Base-by-base conservation (phyloP, 2,113 vertebrate species). In the Aphyosemion australe region DNA sequence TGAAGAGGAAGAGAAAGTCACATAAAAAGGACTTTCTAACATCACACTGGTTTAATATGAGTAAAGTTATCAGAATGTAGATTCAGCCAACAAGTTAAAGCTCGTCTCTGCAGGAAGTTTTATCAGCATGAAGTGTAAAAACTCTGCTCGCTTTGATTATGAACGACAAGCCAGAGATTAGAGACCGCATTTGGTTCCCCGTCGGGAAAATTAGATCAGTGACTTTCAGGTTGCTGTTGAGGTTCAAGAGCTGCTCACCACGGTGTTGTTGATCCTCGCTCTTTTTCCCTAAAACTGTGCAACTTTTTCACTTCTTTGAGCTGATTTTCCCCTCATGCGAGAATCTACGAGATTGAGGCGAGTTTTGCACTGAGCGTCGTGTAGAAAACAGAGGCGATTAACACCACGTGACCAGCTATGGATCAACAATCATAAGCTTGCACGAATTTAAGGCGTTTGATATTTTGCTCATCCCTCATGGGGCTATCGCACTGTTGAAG, bases 151-250 rank as follows among this genome's bases (percentile, higher is more conserved):
- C 26, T 26, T 2, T 26, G 26, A 26, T 72, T 70, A 84, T 2
- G 4, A 26, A 32, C 76, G 63, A 64, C 83, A 85, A 87, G 69
- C 78, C 76, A 61, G n/a, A 84, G 80, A 88, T 90, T 82, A 87
- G 76, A 71, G 68, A 63, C 47, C 71, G 70, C 69, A 85, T 84
- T 65, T 82, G 64, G 68, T 83, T 88, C 37, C 63, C 61, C 3
- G 54, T 59, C 64, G 84, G 69, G 73, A 83, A 87, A 85, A 90
- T 90, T 77, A 83, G 61, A 91, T 89, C 80, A 81, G 71, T 64
- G 67, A 72, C 75, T 74, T 75, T 79, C 68, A 62, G 69, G 61
- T 53, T 4, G 41, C 49, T 65, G 65, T 84, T 48, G 71, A 39
- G 37, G 58, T 59, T 60, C 57, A 65, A 26, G 16, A 72, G 59